Conservation (phyloP, 1,140 invertebrate species). For the Eueides isabella region DNA sequence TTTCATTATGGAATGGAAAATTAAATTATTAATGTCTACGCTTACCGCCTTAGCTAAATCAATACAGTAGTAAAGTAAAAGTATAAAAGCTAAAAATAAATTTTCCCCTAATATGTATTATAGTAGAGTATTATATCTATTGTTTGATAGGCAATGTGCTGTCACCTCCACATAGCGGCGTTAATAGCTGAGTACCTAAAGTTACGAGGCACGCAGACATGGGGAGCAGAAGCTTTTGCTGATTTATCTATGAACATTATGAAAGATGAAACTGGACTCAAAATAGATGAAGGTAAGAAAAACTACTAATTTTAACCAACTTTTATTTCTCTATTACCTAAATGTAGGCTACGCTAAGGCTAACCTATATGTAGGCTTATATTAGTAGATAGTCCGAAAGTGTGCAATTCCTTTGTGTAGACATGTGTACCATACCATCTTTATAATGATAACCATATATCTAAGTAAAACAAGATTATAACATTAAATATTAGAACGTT, state of each 20-base stretch:
- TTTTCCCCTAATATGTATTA: too few species aligned
- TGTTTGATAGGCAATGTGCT: constrained; percentile 89
- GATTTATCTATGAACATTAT: constrained; percentile 94
- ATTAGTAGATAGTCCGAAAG: constrained; percentile 11
- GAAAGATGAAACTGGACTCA: constrained; percentile 90
- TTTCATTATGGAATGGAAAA: too few species aligned
- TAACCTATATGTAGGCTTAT: not conserved
- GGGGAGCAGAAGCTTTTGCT: constrained; percentile 92
- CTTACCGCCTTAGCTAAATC: too few species aligned
- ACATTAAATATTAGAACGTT: constrained; percentile 6
- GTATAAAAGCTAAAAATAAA: too few species aligned
- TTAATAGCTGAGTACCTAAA: constrained; percentile 96
- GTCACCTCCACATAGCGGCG: constrained; percentile 95
- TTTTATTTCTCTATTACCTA: constrained; percentile 14
- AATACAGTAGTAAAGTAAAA: too few species aligned
- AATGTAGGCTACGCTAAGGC: too few species aligned
- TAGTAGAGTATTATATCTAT: too few species aligned
- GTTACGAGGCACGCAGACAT: constrained; percentile 86
- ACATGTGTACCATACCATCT: not conserved
- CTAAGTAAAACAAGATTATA: constrained; percentile 1
- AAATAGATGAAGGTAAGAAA: constrained; percentile 88
- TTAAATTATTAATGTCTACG: too few species aligned
- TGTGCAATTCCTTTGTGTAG: constrained; percentile 10
- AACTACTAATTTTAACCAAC: constrained; percentile 25
- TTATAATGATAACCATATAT: constrained; percentile 2